phyloP scores from a whole-genome alignment of 2,888 invertebrate species.

The Drosophila subsilvestris region DNA sequence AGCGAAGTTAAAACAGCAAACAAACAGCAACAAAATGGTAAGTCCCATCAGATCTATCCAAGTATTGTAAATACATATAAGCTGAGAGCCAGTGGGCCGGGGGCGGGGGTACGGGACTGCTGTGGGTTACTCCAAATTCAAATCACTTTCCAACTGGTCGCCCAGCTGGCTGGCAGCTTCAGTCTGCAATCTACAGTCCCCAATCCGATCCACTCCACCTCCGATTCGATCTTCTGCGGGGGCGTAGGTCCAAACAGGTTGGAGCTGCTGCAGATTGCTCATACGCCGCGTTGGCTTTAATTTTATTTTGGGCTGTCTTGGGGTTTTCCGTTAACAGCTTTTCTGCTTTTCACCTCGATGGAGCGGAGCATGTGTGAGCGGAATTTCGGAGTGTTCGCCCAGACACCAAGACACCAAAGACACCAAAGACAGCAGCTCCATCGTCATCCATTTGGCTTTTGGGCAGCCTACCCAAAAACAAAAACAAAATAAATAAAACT shows the following conservation, averaged over 20 bases:
- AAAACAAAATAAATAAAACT: conserved; percentile 23
- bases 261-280: conserved; percentile 38
- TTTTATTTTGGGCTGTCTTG: conserved; percentile 17
- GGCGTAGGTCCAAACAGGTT: conserved; percentile 65
- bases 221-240: conserved; percentile 30
- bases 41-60: conserved; percentile 25
- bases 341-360: conserved; percentile 8
- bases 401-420: not conserved
- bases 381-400: conserved; percentile 50
- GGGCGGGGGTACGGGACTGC: not conserved
- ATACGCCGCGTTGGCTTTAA: conserved; percentile 49
- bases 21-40: conserved; percentile 36
- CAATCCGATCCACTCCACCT: conserved; percentile 3
- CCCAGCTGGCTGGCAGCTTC: conserved; percentile 30
- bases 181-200: conserved; percentile 26
- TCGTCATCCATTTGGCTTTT: conserved; percentile 34
- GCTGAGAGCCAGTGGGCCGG: no score
- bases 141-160: conserved; percentile 45
- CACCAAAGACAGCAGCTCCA: conserved; percentile 1
- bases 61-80: conserved; percentile 1
- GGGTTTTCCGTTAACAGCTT: conserved; percentile 28
- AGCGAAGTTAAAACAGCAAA: conserved; percentile 5
- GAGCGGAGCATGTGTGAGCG: conserved; percentile 44
- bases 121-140: conserved; percentile 20
- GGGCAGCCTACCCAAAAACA: conserved; percentile 49